phyloP scores from a whole-genome alignment of 2,888 invertebrate species.

The Aporophyla nigra region DNA sequence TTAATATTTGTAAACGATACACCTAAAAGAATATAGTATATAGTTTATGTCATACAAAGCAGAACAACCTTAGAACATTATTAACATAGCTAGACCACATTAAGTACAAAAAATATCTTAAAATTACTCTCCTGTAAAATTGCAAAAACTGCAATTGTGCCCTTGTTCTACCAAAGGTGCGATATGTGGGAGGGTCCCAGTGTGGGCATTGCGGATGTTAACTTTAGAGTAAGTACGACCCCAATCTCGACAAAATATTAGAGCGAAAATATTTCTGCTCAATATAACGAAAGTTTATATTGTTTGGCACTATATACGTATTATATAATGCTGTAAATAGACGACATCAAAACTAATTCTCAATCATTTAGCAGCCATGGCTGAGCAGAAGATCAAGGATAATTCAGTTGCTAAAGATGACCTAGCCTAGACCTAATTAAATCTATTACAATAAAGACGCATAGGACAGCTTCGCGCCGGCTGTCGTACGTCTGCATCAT shows the following conservation, averaged over 20 bases:
- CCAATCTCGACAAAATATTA: conserved; percentile 15
- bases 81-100: too few relatives aligned
- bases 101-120: too few relatives aligned
- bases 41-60: too few relatives aligned
- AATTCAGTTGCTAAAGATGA: conserved; percentile 15
- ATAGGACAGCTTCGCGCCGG: conserved; percentile 1
- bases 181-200: conserved; percentile 36
- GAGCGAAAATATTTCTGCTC: neutral
- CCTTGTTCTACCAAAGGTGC: too few relatives aligned
- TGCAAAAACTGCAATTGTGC: too few relatives aligned
- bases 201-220: conserved; percentile 49
- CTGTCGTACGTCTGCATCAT: conserved; percentile 16
- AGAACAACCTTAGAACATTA: too few relatives aligned
- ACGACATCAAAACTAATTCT: neutral
- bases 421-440: conserved; percentile 41
- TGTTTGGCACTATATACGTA: neutral
- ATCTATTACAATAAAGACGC: conserved; percentile 11
- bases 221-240: conserved; percentile 27
- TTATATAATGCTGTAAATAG: neutral
- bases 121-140: too few relatives aligned
- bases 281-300: neutral
- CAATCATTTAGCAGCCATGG: neutral
- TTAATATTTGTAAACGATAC: too few relatives aligned
- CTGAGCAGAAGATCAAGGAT: conserved; percentile 35
- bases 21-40: too few relatives aligned